Conservation (phyloP, 2,113 vertebrate species). For the Stegostoma tigrinum region DNA sequence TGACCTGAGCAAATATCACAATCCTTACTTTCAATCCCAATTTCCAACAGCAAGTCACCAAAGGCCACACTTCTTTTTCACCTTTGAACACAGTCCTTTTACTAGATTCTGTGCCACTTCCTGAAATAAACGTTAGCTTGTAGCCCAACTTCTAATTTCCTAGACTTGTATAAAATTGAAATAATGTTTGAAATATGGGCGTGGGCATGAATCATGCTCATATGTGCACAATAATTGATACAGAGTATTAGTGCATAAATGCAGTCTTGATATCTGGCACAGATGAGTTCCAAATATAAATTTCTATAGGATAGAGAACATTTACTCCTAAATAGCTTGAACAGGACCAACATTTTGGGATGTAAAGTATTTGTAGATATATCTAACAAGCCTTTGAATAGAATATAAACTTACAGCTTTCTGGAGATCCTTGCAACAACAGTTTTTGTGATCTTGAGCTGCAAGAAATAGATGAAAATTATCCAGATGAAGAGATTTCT, state of each 20-base stretch:
- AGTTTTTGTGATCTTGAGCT: slow-evolving; percentile 1
- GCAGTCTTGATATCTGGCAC: background rate
- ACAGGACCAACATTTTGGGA: background rate
- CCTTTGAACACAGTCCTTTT: background rate
- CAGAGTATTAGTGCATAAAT: background rate
- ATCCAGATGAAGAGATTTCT: background rate
- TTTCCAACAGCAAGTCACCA: background rate
- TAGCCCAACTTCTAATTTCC: background rate
- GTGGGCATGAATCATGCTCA: background rate
- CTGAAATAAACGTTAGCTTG: background rate
- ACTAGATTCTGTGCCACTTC: background rate
- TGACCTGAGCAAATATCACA: background rate
- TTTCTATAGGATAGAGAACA: background rate
- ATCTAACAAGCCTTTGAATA: background rate
- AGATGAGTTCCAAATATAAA: background rate
- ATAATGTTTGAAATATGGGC: background rate
- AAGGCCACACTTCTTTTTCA: background rate
- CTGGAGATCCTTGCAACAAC: slow-evolving; percentile 25
- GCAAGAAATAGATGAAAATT: background rate
- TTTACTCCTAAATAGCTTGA: background rate
- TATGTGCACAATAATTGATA: background rate
- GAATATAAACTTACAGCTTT: slow-evolving; percentile 10
- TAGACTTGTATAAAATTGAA: background rate
- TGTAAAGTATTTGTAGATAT: background rate
- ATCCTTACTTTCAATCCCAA: background rate